phyloP scores from a whole-genome alignment of 1,140 invertebrate genomes.

The Ceratosolen fusciceps region DNA sequence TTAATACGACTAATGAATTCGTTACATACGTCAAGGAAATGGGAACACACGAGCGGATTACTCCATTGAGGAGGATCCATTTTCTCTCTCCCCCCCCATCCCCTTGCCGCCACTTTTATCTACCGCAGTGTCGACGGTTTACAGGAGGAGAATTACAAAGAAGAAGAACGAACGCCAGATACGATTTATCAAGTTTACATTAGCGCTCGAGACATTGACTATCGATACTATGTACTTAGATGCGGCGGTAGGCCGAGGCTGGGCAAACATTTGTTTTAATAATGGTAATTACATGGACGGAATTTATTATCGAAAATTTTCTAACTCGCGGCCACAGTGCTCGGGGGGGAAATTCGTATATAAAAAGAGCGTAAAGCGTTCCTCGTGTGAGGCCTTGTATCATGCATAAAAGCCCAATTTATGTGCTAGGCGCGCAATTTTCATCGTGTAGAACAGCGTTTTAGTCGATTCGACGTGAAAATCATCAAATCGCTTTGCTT shows the following conservation, averaged over 20 bases:
- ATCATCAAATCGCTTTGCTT: no score
- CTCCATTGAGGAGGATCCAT: no score
- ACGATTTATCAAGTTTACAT: not conserved
- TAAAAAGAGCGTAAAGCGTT: no score
- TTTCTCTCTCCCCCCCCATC: not conserved
- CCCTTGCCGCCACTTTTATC: not conserved
- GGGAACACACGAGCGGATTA: not conserved
- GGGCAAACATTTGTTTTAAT: not conserved
- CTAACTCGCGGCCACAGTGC: not conserved
- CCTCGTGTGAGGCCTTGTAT: no score
- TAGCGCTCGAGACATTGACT: not conserved
- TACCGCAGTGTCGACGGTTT: not conserved
- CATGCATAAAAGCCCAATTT: no score
- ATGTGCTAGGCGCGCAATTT: no score
- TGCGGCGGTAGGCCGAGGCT: not conserved
- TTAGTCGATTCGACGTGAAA: no score
- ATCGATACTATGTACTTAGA: not conserved
- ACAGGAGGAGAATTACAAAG: not conserved
- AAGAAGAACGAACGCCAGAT: not conserved
- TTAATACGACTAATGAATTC: slow-evolving; percentile 11
- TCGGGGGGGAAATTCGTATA: no score
- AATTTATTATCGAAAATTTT: not conserved
- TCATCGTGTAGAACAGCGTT: no score
- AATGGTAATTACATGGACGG: not conserved
- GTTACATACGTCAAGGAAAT: not conserved